Evolutionary conservation across 2,888 invertebrate genomes (phyloP).

Genomic region (Epinotia bilunana): DNA sequence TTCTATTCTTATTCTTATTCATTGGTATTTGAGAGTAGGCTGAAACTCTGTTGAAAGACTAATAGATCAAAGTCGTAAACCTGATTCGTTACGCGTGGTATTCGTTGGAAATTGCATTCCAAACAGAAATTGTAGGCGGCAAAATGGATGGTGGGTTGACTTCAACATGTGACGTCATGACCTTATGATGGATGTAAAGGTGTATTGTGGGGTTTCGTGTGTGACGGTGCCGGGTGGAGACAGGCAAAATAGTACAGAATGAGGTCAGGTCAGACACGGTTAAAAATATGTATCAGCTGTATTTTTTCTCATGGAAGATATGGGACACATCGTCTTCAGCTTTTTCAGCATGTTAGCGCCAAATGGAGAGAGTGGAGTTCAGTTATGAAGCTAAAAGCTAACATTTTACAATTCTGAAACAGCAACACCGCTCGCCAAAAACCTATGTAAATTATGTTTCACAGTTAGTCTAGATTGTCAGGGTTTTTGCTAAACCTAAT

Average conservation of each 20-base stretch:
- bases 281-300: constrained; percentile 4
- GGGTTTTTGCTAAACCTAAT: too few species aligned
- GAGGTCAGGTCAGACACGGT: constrained; percentile 53
- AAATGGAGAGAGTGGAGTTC: too few species aligned
- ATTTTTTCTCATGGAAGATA: background rate
- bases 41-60: constrained; percentile 25
- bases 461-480: too few species aligned
- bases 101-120: constrained; percentile 30
- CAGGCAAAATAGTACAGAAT: constrained; percentile 46
- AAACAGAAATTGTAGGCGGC: constrained; percentile 47
- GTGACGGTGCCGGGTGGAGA: constrained; percentile 63
- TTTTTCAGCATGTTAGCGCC: background rate
- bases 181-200: constrained; percentile 56
- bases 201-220: constrained; percentile 55
- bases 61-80: constrained; percentile 32
- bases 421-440: too few species aligned
- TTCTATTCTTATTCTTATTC: too few species aligned
- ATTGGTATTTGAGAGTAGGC: constrained; percentile 13
- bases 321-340: background rate
- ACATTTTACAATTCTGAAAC: too few species aligned
- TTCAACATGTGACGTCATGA: constrained; percentile 60
- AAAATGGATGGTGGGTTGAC: constrained; percentile 58
- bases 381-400: too few species aligned
- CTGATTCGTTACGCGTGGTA: constrained; percentile 27
- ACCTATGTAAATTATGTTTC: too few species aligned